Conservation (phyloP, 1,140 invertebrate genomes). For the Plodia interpunctella region DNA sequence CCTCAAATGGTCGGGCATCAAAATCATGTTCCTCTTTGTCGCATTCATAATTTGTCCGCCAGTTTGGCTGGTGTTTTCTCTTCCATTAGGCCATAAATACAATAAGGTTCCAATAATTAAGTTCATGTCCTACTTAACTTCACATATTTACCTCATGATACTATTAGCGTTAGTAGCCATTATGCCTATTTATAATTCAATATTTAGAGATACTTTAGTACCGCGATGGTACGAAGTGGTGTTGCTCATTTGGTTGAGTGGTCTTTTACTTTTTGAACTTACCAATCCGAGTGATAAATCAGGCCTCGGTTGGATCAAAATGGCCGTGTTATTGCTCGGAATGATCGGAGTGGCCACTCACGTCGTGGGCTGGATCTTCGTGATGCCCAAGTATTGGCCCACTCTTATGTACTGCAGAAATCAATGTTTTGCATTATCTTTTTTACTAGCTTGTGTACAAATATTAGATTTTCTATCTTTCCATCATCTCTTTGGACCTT, state of each 20-base stretch:
- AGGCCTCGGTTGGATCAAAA: conserved; percentile 94
- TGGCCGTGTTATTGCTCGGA: conserved; percentile 94
- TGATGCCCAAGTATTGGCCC: conserved; percentile 85
- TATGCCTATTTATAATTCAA: conserved; percentile 88
- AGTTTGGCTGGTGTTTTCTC: conserved; percentile 96
- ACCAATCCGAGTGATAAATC: conserved; percentile 97
- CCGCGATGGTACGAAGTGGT: conserved; percentile 98
- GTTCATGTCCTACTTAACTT: conserved; percentile 99
- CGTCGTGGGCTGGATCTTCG: conserved; percentile 85
- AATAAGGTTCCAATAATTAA: conserved; percentile 98
- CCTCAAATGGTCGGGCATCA: conserved; percentile 96
- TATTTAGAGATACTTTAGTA: conserved; percentile 84
- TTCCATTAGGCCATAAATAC: conserved; percentile 96
- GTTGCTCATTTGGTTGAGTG: conserved; percentile 96
- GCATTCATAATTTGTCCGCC: conserved; percentile 95
- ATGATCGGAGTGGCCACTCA: conserved; percentile 95
- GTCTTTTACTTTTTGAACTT: conserved; percentile 95
- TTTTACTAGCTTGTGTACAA: conserved; percentile 97
- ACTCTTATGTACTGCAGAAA: conserved; percentile 94
- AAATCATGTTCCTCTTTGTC: conserved; percentile 94
- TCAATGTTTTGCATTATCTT: conserved; percentile 96
- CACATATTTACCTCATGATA: conserved; percentile 97
- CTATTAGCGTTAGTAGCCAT: conserved; percentile 94
- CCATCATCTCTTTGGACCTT: conserved; percentile 99
- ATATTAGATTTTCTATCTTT: conserved; percentile 98